A percentile compares a stretch with the other conserved stretches of the same genome.
Evolutionary conservation across 1,140 invertebrate species (phyloP).

Genomic region (Condylostylus longicornis): DNA sequence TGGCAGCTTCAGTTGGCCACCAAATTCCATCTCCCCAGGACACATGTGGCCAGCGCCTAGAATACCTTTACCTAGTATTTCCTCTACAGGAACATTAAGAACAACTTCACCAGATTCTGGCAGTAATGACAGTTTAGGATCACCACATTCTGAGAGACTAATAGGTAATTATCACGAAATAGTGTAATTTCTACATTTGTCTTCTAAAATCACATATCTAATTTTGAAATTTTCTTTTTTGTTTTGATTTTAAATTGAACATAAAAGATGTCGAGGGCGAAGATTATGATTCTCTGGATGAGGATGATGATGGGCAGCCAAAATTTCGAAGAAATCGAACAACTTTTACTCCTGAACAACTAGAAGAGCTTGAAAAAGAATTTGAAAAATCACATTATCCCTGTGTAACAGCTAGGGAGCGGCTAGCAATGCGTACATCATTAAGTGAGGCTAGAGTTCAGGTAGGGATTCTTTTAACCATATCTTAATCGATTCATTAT

Average conservation of each 20-base stretch:
- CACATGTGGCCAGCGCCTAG: conserved; percentile 12
- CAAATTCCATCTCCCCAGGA: too few species aligned
- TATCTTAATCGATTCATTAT: too few species aligned
- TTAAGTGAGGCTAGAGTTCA: conserved; percentile 92
- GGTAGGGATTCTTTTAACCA: conserved; percentile 42
- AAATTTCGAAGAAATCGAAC: conserved; percentile 86
- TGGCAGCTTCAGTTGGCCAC: conserved; percentile 38
- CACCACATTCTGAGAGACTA: conserved; percentile 26
- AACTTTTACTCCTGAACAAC: conserved; percentile 84
- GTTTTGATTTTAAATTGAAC: too few species aligned
- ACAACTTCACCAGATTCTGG: conserved; percentile 26
- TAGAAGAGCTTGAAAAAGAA: conserved; percentile 88
- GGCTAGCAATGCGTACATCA: conserved; percentile 80
- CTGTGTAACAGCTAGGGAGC: conserved; percentile 80
- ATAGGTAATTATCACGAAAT: conserved; percentile 10
- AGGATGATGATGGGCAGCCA: conserved; percentile 64
- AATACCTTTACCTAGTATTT: background rate
- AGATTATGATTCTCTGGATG: conserved; percentile 52
- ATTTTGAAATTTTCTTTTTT: background rate
- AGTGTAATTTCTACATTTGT: too few species aligned
- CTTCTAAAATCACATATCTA: too few species aligned
- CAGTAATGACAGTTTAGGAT: conserved; percentile 28
- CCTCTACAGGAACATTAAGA: conserved; percentile 2
- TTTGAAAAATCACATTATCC: conserved; percentile 94
- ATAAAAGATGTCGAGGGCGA: conserved; percentile 48